Percentiles rank a stretch among this genome's conserved stretches.
Conservation (phyloP, 2,888 invertebrate species). For the Hofmannophila pseudospretella region DNA sequence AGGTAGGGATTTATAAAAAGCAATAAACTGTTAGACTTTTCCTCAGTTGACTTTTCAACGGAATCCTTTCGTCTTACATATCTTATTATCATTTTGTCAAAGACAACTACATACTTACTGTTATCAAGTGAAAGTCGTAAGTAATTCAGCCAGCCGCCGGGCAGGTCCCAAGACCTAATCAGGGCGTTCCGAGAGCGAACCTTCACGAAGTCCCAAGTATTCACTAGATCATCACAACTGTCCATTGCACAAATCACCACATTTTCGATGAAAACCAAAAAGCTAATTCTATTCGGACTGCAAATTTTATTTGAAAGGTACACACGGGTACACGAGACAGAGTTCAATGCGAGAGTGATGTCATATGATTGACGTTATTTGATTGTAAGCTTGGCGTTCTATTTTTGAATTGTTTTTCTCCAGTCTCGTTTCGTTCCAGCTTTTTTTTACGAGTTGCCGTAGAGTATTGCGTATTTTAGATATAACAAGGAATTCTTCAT, state of each 20-base stretch:
- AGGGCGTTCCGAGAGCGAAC: conserved; percentile 44
- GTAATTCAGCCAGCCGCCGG: conserved; percentile 45
- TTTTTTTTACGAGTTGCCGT: no score
- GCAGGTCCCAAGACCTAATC: conserved; percentile 52
- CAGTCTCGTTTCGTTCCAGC: conserved; percentile 10
- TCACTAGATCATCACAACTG: conserved; percentile 19
- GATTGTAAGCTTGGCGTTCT: conserved; percentile 24
- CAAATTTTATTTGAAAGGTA: neutral
- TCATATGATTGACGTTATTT: neutral
- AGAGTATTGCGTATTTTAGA: no score
- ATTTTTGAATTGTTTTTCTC: conserved; percentile 38
- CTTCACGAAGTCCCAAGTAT: conserved; percentile 39
- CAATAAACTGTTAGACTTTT: no score
- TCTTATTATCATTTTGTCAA: no score
- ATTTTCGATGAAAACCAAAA: neutral
- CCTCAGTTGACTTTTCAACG: no score
- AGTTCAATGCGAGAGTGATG: neutral
- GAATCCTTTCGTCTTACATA: no score
- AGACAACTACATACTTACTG: no score
- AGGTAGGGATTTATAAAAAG: no score
- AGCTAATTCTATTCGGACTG: neutral
- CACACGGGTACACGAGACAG: neutral
- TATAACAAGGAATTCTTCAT: no score
- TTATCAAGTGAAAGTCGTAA: conserved; percentile 29
- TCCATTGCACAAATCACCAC: conserved; percentile 21